A percentile compares a stretch with the other conserved stretches of the same genome.
Conservation (phyloP, 1,140 invertebrate species). For the Lucilia cuprina region DNA sequence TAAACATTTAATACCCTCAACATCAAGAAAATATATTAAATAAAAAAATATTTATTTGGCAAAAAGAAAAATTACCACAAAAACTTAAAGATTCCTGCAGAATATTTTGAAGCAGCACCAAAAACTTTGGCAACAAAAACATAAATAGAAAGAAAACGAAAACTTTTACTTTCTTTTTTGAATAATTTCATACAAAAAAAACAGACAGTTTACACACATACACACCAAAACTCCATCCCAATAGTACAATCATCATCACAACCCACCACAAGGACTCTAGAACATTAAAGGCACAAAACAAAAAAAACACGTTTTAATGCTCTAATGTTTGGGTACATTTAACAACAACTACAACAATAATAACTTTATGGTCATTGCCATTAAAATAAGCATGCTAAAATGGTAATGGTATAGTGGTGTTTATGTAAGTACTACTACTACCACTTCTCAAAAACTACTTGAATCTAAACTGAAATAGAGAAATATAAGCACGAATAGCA, state of each 20-base stretch:
- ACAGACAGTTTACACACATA: not conserved
- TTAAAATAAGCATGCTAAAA: not conserved
- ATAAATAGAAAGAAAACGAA: not conserved
- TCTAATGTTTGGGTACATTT: constrained; percentile 18
- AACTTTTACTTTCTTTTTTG: constrained; percentile 26
- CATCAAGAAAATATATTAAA: not conserved
- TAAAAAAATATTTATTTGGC: not conserved
- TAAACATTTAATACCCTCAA: not conserved
- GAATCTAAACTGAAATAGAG: too few species aligned
- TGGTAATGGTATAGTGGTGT: not conserved
- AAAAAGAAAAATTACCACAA: not conserved
- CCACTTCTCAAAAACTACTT: not conserved
- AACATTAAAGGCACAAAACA: constrained; percentile 21
- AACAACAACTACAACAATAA: not conserved
- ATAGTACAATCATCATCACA: too few species aligned
- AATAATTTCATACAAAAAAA: not conserved
- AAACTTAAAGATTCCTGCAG: not conserved
- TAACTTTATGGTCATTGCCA: constrained; percentile 29
- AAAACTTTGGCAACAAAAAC: not conserved
- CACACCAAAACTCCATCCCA: not conserved
- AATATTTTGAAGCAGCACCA: not conserved
- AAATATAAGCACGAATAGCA: constrained; percentile 4
- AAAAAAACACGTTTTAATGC: constrained; percentile 28
- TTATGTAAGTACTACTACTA: not conserved
- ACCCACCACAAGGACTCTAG: not conserved